Conservation (phyloP, 2,113 vertebrate species). For the Antechinus stuartii region DNA sequence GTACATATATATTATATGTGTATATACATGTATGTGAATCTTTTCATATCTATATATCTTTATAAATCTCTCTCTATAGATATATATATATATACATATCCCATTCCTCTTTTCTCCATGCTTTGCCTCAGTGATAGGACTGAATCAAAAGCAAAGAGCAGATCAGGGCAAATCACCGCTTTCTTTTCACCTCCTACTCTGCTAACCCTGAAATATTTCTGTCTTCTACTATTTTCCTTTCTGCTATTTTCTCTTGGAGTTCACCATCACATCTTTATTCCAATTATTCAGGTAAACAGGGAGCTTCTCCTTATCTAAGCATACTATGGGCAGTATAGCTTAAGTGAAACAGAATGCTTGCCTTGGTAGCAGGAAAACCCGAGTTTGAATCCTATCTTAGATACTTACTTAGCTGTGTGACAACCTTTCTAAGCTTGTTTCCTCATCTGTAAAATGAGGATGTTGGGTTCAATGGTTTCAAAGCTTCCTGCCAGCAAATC, state of each 20-base stretch:
- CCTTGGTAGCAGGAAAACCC: not conserved
- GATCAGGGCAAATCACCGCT: not conserved
- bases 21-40: not conserved
- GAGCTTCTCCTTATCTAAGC: not conserved
- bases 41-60: not conserved
- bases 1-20: not conserved
- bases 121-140: not conserved
- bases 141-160: not conserved
- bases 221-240: not conserved
- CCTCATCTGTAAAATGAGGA: not conserved
- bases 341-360: not conserved
- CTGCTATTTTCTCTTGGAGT: not conserved
- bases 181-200: not conserved
- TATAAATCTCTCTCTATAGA: too few species aligned
- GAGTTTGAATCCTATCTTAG: not conserved
- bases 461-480: not conserved
- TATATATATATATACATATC: not conserved
- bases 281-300: not conserved
- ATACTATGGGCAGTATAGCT: not conserved
- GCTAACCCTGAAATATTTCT: not conserved
- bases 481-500: not conserved
- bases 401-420: not conserved
- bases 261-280: not conserved
- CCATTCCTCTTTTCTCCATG: not conserved
- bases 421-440: not conserved